These are phyloP conservation scores for Eriosoma lanigerum DNA, from an alignment of 1,140 invertebrate species.

Conservation along the genomic window DNA sequence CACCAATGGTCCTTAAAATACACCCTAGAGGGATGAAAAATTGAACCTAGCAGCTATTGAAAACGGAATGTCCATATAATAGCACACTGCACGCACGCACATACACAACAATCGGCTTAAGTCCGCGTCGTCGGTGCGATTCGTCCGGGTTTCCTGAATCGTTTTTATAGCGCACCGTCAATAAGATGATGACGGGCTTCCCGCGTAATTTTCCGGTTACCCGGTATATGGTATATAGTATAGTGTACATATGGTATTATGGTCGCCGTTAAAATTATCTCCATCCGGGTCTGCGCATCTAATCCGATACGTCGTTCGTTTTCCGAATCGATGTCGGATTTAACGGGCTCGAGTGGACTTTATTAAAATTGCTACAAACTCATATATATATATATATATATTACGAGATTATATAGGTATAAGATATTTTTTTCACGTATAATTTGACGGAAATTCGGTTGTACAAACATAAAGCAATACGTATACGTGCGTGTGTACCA, in stretches of 20 bases:
- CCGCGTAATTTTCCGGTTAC: slow-evolving; percentile 32
- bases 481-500: too few relatives aligned
- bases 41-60: background rate
- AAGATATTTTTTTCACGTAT: background rate
- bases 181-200: slow-evolving; percentile 15
- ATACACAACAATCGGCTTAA: background rate
- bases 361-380: too few relatives aligned
- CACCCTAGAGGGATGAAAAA: slow-evolving; percentile 25
- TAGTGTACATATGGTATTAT: background rate
- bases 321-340: slow-evolving; percentile 21
- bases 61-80: background rate
- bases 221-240: background rate
- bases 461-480: background rate
- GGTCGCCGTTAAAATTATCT: background rate
- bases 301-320: background rate
- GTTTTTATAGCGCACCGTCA: slow-evolving; percentile 29
- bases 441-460: too few relatives aligned
- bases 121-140: slow-evolving; percentile 4
- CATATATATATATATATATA: too few relatives aligned
- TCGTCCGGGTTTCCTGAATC: slow-evolving; percentile 29
- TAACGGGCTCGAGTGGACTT: background rate
- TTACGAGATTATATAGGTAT: too few relatives aligned
- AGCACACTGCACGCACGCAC: background rate
- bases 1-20: slow-evolving; percentile 4
- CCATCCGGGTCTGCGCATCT: background rate